These are phyloP conservation scores for Antitype chi DNA, from an alignment of 2,888 invertebrate genomes.

Conservation along the genomic window DNA sequence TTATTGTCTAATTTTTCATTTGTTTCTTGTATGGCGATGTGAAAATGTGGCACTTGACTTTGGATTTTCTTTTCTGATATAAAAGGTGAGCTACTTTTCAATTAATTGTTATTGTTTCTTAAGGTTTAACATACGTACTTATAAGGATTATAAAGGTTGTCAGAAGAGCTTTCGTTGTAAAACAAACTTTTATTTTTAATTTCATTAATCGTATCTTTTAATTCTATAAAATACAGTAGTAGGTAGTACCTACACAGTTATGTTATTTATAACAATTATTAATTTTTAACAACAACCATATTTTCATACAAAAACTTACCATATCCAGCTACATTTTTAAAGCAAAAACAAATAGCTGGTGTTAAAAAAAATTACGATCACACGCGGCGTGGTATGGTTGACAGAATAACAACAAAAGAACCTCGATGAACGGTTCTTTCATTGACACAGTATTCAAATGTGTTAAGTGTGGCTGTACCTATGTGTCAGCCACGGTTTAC, in stretches of 20 bases:
- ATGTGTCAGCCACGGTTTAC: constrained; percentile 9
- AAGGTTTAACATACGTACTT: background rate
- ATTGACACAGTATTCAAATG: constrained; percentile 53
- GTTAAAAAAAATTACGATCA: constrained; percentile 29
- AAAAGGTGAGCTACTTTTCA: constrained; percentile 47
- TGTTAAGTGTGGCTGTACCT: constrained; percentile 10
- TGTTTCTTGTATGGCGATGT: constrained; percentile 41
- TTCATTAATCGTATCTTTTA: background rate
- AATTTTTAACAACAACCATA: background rate
- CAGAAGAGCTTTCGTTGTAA: background rate
- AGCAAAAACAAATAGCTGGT: constrained; percentile 20
- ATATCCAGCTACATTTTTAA: constrained; percentile 4
- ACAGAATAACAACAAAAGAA: constrained; percentile 58
- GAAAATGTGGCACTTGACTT: constrained; percentile 59
- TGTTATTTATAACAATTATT: background rate
- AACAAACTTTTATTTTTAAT: background rate
- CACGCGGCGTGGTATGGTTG: constrained; percentile 48
- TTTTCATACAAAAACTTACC: background rate
- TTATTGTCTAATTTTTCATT: constrained; percentile 40
- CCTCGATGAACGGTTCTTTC: constrained; percentile 44
- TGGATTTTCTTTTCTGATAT: constrained; percentile 46
- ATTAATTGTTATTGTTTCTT: background rate
- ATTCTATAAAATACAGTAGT: background rate
- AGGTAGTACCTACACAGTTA: background rate
- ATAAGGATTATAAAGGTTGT: background rate